Evolutionary conservation across 1,140 invertebrate species (phyloP).

Genomic region (Ptiloglossa arizonensis): DNA sequence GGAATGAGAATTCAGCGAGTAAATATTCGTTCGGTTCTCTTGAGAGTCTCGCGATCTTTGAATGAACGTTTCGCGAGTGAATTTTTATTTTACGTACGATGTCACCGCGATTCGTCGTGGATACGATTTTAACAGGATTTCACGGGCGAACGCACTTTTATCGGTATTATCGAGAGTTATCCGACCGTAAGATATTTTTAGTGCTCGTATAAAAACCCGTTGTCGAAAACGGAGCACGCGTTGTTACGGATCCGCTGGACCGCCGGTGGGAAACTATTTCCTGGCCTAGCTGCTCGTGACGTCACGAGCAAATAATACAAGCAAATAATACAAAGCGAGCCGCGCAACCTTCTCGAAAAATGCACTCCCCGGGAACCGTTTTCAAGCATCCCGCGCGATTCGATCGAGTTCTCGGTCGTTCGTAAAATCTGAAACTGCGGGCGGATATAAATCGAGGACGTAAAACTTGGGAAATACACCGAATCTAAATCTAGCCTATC

Average conservation of each 20-base stretch:
- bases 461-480: not conserved
- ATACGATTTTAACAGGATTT: not conserved
- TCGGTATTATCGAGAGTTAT: conserved; percentile 38
- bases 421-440: not conserved
- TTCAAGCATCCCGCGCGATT: not conserved
- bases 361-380: not conserved
- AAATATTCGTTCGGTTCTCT: too few relatives aligned
- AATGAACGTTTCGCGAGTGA: not conserved
- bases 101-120: not conserved
- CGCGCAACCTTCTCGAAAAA: not conserved
- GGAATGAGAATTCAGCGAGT: too few relatives aligned
- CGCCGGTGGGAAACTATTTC: conserved; percentile 15
- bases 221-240: conserved; percentile 27
- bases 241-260: conserved; percentile 6
- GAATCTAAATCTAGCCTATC: too few relatives aligned
- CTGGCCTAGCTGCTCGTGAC: not conserved
- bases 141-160: conserved; percentile 26
- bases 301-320: conserved; percentile 13
- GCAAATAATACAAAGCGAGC: conserved; percentile 45
- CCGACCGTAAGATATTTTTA: conserved; percentile 48
- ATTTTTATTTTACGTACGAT: conserved; percentile 11
- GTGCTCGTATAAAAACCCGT: conserved; percentile 2
- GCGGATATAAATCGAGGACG: not conserved
- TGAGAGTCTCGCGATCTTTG: too few relatives aligned
- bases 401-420: not conserved